These are phyloP conservation scores for Pavo muticus DNA, from an alignment of 2,113 vertebrate genomes.

Conservation along the genomic window DNA sequence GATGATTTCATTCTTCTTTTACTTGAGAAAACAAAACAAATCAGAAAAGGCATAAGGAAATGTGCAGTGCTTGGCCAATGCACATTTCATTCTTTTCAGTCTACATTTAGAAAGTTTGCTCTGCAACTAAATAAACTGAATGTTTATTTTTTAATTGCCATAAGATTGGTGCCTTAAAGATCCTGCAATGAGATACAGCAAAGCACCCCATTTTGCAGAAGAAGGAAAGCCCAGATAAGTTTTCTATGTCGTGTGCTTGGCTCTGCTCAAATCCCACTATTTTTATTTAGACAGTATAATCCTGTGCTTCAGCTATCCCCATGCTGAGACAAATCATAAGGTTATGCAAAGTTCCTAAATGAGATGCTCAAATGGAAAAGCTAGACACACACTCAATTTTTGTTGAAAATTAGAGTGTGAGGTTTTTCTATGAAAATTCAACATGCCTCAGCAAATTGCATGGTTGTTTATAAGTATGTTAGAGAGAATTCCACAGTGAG, in stretches of 20 bases:
- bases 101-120: not conserved
- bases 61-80: not conserved
- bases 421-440: not conserved
- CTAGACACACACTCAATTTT: not conserved
- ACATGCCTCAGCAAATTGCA: accelerated
- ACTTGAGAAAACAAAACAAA: not conserved
- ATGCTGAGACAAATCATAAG: not conserved
- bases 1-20: not conserved
- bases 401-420: not conserved
- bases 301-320: not conserved
- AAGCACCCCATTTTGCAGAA: not conserved
- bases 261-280: not conserved
- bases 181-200: not conserved
- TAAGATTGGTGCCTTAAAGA: not conserved
- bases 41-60: not conserved
- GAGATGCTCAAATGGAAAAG: not conserved
- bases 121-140: not conserved
- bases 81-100: not conserved
- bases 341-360: not conserved
- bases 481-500: not conserved
- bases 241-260: not conserved
- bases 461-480: not conserved
- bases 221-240: not conserved
- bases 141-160: not conserved
- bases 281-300: not conserved